Evolutionary conservation across 2,113 vertebrate species (phyloP).

Genomic region (Gopherus flavomarginatus): DNA sequence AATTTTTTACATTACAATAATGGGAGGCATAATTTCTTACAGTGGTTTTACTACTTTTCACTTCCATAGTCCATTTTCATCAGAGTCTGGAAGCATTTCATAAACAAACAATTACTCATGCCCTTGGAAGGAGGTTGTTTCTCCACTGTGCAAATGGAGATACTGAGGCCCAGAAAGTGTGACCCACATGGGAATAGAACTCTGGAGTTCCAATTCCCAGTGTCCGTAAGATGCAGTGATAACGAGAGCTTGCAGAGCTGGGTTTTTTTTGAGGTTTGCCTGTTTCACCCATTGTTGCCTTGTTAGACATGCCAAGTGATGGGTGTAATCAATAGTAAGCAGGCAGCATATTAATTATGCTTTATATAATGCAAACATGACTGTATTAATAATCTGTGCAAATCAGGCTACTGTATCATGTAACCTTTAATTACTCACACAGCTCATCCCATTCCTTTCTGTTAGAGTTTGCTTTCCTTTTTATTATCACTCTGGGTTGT

Average conservation of each 20-base stretch:
- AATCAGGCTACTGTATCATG: constrained; percentile 31
- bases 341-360: constrained; percentile 44
- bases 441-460: constrained; percentile 47
- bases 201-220: not conserved
- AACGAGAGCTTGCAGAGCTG: not conserved
- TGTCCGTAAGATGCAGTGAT: not conserved
- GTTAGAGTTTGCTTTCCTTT: constrained; percentile 25
- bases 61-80: fast-evolving
- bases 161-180: not conserved
- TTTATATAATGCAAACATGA: constrained; percentile 37
- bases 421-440: constrained; percentile 40
- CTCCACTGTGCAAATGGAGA: fast-evolving
- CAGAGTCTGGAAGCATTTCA: not conserved
- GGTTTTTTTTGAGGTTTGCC: not conserved
- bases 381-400: constrained; percentile 59
- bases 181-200: not conserved
- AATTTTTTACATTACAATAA: not conserved
- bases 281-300: not conserved
- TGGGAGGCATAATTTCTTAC: not conserved
- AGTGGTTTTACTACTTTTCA: not conserved
- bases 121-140: not conserved
- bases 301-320: not conserved
- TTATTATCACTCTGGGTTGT: constrained; percentile 36
- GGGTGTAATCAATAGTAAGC: constrained; percentile 42
- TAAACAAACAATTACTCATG: fast-evolving